These are phyloP conservation scores for Ostrea edulis DNA, from an alignment of 1,140 invertebrate species.

Conservation along the genomic window DNA sequence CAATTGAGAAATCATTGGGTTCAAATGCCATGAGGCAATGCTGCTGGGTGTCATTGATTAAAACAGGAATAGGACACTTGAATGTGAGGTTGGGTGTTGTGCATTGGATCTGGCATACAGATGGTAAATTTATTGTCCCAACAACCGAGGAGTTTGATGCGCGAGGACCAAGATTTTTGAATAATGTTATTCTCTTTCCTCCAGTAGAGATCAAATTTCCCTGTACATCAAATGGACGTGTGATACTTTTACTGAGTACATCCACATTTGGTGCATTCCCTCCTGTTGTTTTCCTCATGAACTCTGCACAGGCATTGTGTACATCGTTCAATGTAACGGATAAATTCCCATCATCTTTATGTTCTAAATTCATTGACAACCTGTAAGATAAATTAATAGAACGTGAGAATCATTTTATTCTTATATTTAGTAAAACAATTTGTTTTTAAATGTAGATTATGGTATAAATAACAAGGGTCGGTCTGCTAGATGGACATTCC, in stretches of 20 bases:
- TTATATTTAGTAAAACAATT: neutral
- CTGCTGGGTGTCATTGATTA: neutral
- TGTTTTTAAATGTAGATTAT: neutral
- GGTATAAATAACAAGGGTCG: slow-evolving; percentile 35
- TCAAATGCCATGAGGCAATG: neutral
- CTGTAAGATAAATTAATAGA: slow-evolving; percentile 30
- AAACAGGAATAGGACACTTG: neutral
- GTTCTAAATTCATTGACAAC: slow-evolving; percentile 36
- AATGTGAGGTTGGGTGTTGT: slow-evolving; percentile 9
- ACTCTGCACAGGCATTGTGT: slow-evolving; percentile 33
- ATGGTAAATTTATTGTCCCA: slow-evolving; percentile 11
- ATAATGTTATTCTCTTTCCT: slow-evolving; percentile 16
- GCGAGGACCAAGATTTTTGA: slow-evolving; percentile 40
- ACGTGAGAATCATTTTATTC: neutral
- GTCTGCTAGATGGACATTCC: no score
- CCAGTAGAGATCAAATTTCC: neutral
- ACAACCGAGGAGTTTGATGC: neutral
- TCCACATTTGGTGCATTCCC: slow-evolving; percentile 12
- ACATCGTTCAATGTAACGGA: slow-evolving; percentile 32
- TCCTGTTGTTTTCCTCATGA: slow-evolving; percentile 24
- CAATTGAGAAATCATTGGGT: neutral
- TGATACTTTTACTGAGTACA: slow-evolving; percentile 21
- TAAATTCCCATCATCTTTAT: slow-evolving; percentile 1
- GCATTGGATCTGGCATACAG: slow-evolving; percentile 24
- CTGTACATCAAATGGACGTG: slow-evolving; percentile 23